phyloP scores from a whole-genome alignment of 2,888 invertebrate genomes.

The Bursaphelenchus okinawaensis region DNA sequence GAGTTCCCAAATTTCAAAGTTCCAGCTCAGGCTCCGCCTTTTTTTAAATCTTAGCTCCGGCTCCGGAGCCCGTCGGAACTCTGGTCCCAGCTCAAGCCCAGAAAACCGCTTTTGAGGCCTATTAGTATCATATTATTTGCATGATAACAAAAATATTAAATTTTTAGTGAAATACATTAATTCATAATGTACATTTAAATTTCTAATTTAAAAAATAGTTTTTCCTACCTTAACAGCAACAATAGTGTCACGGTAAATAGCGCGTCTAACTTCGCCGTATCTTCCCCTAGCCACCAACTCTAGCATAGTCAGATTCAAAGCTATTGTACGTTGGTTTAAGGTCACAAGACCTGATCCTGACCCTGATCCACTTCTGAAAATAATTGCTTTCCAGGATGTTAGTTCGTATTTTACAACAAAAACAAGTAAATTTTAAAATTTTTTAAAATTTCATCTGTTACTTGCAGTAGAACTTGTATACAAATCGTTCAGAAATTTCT shows the following conservation, averaged over 20 bases:
- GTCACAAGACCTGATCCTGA: slow-evolving; percentile 41
- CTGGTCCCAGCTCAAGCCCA: no score
- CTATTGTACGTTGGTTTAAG: slow-evolving; percentile 47
- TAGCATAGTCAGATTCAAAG: slow-evolving; percentile 43
- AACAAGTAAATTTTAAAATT: background rate
- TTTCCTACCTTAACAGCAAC: slow-evolving; percentile 63
- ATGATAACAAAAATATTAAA: background rate
- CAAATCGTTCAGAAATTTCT: no score
- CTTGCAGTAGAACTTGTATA: no score
- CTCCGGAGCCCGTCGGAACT: no score
- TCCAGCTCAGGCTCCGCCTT: no score
- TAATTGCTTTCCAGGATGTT: background rate
- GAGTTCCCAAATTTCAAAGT: no score
- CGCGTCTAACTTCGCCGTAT: slow-evolving; percentile 52
- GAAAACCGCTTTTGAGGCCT: no score
- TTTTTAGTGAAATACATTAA: background rate
- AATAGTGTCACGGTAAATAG: slow-evolving; percentile 58
- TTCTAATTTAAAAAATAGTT: slow-evolving; percentile 6
- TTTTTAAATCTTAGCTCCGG: no score
- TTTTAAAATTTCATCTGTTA: no score
- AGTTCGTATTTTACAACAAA: no score
- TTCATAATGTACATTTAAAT: background rate
- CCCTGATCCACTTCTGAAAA: slow-evolving; percentile 29
- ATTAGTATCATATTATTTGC: background rate
- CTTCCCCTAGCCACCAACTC: slow-evolving; percentile 40